Evolutionary conservation across 2,888 invertebrate genomes (phyloP), one percentile per base, ranked within the genome.

Genomic region (Autographa pulchrina): DNA sequence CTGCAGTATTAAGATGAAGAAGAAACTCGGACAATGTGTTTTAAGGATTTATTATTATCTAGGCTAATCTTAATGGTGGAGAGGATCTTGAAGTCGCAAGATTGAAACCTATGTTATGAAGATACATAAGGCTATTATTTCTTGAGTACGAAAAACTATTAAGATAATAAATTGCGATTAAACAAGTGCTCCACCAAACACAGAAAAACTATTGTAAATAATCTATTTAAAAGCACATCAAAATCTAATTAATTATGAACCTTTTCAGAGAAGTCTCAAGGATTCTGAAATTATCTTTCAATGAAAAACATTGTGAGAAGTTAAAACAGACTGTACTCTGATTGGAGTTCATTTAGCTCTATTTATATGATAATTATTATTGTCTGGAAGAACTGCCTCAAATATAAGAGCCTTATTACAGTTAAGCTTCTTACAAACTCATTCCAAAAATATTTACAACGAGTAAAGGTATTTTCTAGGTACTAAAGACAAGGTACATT

Each of bases 341-440:
- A 59, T 68, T 66, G 52, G 18, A 59, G 65, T 68, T 67, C 56
- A 62, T 64, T 70, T 58, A 65, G 56, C 67, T 58, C 65, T 61
- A 74, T 74, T 70, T 70, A 68, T 59, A 74, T 65, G 65, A 62
- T 65, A 70, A 74, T 70, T 69, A 56, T 41, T n/a, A 58, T 18
- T 54, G 59, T 65, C 60, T 69, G 62, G 65, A 48, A 60, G 3
- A 58, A 7, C 13, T 31, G 11, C 20, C 14, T 25, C 31, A 25
- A 52, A 52, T 52, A 54, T 52, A 18, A 52, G 9, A 1, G 54
- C 54, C 9, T 54, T 9, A 54, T 54, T 20, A 54, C 20, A 48
- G n/a, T 48, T n/a, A 16, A 48, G n/a, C n/a, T 14, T 43, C 43
- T 43, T 43, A 16, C 14, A 43, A 43, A 16, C 43, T 43, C 5